These are phyloP conservation scores for Sitta europaea DNA, from an alignment of 2,113 vertebrate species.

Conservation along the genomic window DNA sequence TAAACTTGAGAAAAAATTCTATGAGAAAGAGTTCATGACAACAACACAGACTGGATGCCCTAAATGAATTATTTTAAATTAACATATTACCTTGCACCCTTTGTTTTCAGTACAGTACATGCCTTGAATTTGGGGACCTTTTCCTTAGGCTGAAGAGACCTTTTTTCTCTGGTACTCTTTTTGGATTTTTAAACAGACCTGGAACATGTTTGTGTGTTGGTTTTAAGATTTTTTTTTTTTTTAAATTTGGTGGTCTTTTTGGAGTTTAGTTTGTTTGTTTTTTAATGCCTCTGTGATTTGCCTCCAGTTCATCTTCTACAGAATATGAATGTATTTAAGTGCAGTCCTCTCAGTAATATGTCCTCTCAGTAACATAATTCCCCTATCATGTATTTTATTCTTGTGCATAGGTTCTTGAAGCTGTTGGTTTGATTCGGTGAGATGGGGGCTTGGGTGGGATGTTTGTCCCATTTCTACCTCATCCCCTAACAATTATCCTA, in stretches of 20 bases:
- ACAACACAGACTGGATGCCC: not conserved
- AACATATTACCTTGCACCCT: not conserved
- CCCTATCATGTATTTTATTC: not conserved
- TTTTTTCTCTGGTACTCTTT: not conserved
- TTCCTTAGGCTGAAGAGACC: not conserved
- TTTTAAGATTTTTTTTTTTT: not conserved
- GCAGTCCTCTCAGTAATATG: not conserved
- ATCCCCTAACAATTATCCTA: not conserved
- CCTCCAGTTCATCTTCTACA: not conserved
- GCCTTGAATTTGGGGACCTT: not conserved
- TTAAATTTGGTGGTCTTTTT: not conserved
- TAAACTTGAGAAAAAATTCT: not conserved
- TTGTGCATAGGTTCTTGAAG: not conserved
- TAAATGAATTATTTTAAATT: not conserved
- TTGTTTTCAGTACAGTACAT: not conserved
- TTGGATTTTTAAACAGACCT: not conserved
- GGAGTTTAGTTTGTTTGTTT: not conserved
- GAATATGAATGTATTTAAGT: not conserved
- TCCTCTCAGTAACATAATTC: not conserved
- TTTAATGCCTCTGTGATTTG: not conserved
- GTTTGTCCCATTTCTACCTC: not conserved
- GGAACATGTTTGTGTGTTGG: not conserved
- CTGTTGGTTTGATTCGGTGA: not conserved
- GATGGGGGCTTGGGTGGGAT: rapidly evolving
- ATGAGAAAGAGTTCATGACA: not conserved